Conservation (phyloP, 2,113 vertebrate genomes). For the Telmatochromis brichardi region DNA sequence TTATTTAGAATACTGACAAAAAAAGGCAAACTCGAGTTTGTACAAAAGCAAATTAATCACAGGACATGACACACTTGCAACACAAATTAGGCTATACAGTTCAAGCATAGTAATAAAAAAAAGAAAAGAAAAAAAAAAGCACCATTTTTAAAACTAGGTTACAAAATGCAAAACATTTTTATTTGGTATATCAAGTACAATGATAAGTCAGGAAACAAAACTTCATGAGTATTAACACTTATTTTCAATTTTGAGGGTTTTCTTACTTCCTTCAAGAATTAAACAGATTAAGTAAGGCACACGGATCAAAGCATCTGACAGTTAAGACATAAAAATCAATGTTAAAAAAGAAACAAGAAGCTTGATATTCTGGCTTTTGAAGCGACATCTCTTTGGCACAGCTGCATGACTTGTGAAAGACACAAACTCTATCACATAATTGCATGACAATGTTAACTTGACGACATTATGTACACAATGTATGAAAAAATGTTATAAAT, state of each 20-base stretch:
- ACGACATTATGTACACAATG: slow-evolving; percentile 93
- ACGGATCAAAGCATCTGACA: slow-evolving; percentile 24
- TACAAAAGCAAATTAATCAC: slow-evolving; percentile 56
- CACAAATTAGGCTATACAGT: slow-evolving; percentile 54
- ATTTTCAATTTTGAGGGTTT: slow-evolving; percentile 4
- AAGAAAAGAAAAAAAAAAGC: slow-evolving; percentile 36
- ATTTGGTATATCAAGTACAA: slow-evolving; percentile 63
- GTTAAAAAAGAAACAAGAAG: not conserved
- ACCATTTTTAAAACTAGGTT: slow-evolving; percentile 61
- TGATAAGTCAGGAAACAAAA: slow-evolving; percentile 10
- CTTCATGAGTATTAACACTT: slow-evolving; percentile 36
- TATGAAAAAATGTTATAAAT: slow-evolving; percentile 84
- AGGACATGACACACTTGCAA: slow-evolving; percentile 35
- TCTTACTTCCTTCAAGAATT: slow-evolving; percentile 42
- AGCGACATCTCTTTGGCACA: slow-evolving; percentile 78
- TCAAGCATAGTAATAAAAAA: slow-evolving; percentile 30
- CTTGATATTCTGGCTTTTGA: slow-evolving; percentile 33
- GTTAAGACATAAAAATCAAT: not conserved
- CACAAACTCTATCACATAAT: slow-evolving; percentile 46
- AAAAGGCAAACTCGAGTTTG: slow-evolving; percentile 32
- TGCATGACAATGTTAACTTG: slow-evolving; percentile 82
- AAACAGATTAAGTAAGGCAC: slow-evolving; percentile 45
- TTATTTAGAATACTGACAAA: slow-evolving; percentile 64
- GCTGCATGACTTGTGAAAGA: slow-evolving; percentile 70
- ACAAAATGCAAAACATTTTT: slow-evolving; percentile 50